These are phyloP conservation scores for Microcebus lehilahytsara DNA, from an alignment of 2,113 vertebrate species.

Conservation along the genomic window DNA sequence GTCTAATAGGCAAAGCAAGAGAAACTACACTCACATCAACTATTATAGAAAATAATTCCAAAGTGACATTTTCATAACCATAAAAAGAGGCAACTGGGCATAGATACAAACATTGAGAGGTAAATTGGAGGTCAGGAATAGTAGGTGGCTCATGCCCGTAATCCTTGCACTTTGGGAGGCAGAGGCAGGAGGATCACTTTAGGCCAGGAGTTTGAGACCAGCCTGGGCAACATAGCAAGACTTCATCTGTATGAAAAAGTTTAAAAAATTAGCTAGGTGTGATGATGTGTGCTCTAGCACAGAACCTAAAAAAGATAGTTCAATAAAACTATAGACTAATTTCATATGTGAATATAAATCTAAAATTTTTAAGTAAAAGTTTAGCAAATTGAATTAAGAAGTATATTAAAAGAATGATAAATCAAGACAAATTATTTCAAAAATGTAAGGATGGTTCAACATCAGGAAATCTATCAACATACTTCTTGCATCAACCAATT, in stretches of 20 bases:
- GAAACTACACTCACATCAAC: background rate
- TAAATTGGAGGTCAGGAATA: background rate
- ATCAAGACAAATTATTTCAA: background rate
- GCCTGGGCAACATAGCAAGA: too few relatives aligned
- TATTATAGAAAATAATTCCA: background rate
- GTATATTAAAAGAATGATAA: background rate
- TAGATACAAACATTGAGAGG: background rate
- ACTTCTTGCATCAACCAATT: background rate
- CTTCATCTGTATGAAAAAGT: too few relatives aligned
- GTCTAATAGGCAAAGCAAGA: background rate
- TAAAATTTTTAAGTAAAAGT: conserved; percentile 30
- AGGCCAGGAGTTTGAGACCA: too few relatives aligned
- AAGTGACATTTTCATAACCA: background rate
- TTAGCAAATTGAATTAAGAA: background rate
- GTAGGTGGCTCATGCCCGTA: too few relatives aligned
- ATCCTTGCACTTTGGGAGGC: too few relatives aligned
- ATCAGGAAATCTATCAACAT: background rate
- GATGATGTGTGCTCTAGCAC: background rate
- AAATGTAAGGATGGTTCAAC: background rate
- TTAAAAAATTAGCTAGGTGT: too few relatives aligned
- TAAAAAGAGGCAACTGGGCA: background rate
- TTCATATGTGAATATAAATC: background rate
- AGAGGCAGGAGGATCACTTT: too few relatives aligned
- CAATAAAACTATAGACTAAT: background rate
- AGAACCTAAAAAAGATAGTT: background rate